A percentile compares a stretch with the other conserved stretches of the same genome.
Evolutionary conservation across 2,888 invertebrate genomes (phyloP).

Genomic region (Parascotia fuliginaria): DNA sequence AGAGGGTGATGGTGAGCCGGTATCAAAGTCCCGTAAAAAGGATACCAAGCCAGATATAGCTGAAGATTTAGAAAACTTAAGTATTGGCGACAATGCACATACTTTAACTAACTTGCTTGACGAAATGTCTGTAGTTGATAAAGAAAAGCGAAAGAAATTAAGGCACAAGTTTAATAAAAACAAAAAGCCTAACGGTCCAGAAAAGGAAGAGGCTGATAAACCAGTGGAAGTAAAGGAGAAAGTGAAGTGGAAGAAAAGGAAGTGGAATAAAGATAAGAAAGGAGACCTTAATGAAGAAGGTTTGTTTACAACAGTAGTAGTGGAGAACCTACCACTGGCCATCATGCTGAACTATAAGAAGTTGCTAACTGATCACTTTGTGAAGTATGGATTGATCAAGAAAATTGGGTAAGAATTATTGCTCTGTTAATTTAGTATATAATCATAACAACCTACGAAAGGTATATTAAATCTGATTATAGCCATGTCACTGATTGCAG

Average conservation of each 20-base stretch:
- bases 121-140: slow-evolving; percentile 75
- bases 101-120: slow-evolving; percentile 68
- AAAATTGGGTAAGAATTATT: slow-evolving; percentile 64
- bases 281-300: slow-evolving; percentile 45
- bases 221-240: slow-evolving; percentile 59
- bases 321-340: slow-evolving; percentile 69
- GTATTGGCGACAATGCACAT: slow-evolving; percentile 73
- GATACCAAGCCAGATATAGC: slow-evolving; percentile 62
- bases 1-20: slow-evolving; percentile 55
- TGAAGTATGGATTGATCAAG: slow-evolving; percentile 63
- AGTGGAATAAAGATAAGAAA: slow-evolving; percentile 74
- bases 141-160: slow-evolving; percentile 61
- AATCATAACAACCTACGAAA: no score
- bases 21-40: slow-evolving; percentile 54
- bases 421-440: no score
- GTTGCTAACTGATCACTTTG: slow-evolving; percentile 65
- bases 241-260: slow-evolving; percentile 70
- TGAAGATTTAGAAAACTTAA: slow-evolving; percentile 67
- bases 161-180: slow-evolving; percentile 56
- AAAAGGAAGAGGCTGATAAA: slow-evolving; percentile 39
- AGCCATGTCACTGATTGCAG: no score
- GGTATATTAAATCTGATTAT: no score
- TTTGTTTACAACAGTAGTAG: slow-evolving; percentile 53
- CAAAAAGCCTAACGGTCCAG: slow-evolving; percentile 39
- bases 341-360: slow-evolving; percentile 66